These are phyloP conservation scores for Lineus longissimus DNA, from an alignment of 1,140 invertebrate genomes.

Conservation along the genomic window DNA sequence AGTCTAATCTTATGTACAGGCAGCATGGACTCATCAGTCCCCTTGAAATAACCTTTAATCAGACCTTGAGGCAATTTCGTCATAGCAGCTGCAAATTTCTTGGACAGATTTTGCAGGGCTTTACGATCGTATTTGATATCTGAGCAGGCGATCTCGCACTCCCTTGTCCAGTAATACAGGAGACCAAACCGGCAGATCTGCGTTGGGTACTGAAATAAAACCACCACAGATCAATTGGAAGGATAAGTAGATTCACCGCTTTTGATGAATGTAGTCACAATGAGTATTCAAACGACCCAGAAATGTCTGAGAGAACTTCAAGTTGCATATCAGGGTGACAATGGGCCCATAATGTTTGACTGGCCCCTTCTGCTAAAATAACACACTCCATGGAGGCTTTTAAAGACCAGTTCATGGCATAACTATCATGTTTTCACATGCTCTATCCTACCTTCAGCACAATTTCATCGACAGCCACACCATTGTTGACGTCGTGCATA, in stretches of 20 bases:
- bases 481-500: slow-evolving; percentile 44
- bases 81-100: slow-evolving; percentile 40
- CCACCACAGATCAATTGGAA: neutral
- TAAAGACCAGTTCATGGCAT: too few relatives aligned
- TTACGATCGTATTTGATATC: slow-evolving; percentile 52
- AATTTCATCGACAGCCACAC: slow-evolving; percentile 46
- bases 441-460: slow-evolving; percentile 37
- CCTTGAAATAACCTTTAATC: slow-evolving; percentile 35
- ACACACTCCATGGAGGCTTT: too few relatives aligned
- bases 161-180: slow-evolving; percentile 50
- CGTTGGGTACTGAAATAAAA: slow-evolving; percentile 43
- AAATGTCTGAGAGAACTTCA: too few relatives aligned
- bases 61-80: slow-evolving; percentile 38
- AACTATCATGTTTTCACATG: too few relatives aligned
- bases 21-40: slow-evolving; percentile 44
- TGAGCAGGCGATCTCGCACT: slow-evolving; percentile 46
- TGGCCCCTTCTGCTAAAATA: too few relatives aligned
- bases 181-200: slow-evolving; percentile 49
- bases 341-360: too few relatives aligned
- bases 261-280: too few relatives aligned
- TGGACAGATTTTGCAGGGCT: slow-evolving; percentile 38
- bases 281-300: too few relatives aligned
- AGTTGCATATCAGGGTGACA: too few relatives aligned
- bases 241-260: neutral
- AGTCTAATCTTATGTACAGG: slow-evolving; percentile 46